These are phyloP conservation scores for Otocyon megalotis DNA, from an alignment of 2,113 vertebrate species.

Conservation along the genomic window DNA sequence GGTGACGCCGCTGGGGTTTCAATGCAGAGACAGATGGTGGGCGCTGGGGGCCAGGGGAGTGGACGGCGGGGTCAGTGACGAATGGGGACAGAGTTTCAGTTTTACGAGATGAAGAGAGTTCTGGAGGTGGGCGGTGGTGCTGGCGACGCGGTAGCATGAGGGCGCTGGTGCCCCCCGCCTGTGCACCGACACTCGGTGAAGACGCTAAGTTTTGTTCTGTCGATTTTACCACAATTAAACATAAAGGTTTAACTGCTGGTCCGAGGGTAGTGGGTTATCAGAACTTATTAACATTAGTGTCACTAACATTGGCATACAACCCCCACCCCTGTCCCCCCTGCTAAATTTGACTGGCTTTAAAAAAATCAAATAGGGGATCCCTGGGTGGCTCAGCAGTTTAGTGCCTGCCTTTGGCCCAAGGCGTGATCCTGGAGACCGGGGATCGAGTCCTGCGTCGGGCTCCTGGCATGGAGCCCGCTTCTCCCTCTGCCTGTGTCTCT, in stretches of 20 bases:
- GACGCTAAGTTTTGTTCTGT: rapidly evolving
- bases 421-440: no score
- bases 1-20: not conserved
- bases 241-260: not conserved
- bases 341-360: not conserved
- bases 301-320: not conserved
- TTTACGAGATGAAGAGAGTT: not conserved
- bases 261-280: not conserved
- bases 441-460: no score
- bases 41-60: not conserved
- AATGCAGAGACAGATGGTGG: rapidly evolving
- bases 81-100: no score
- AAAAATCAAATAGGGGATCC: not conserved
- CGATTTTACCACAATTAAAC: not conserved
- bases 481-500: no score
- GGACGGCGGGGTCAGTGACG: rapidly evolving
- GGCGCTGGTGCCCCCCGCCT: rapidly evolving
- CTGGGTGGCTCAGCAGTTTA: no score
- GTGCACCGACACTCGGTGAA: rapidly evolving
- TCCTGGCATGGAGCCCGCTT: no score
- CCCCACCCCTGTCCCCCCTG: not conserved
- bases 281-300: not conserved
- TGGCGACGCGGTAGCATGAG: rapidly evolving
- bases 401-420: no score
- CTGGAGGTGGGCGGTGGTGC: rapidly evolving